Evolutionary conservation across 64 coral and sea anemone species (phyloP), one percentile per base, ranked within the genome.

Genomic region (Montipora efflorescens): DNA sequence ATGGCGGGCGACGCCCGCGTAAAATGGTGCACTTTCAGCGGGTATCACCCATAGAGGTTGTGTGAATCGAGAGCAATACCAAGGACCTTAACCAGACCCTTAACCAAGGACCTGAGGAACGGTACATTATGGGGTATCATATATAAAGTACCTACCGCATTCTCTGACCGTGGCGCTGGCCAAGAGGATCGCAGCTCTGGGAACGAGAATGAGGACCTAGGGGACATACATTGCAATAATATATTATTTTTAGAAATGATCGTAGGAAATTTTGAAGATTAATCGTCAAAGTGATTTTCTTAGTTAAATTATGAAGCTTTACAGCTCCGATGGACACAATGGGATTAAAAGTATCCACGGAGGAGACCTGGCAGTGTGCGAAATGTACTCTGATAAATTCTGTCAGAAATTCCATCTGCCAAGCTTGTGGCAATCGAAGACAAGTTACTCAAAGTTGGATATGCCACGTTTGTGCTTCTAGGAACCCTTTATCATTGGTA

Each of bases 301-400:
- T 28, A 48, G 46, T 50, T 46, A 2, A 47, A 48, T 67, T 46
- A 61, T 47, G 13, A 8, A 67, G 1, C 5, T 69, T 86, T 13
- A 51, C 48, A 15, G 44, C 46, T 9, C 64, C 19, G 51, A 86
- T 86, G 82, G 82, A 70, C 7, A 47, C 8, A 9, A 86, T 86
- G 82, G 82, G 82, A 51, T 8, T 50, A 15, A 85, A 72, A 5
- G n/a, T 70, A 47, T 86, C 82, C 0, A 71, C 47, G 18, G 46
- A 71, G 5, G 62, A 67, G 49, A 20, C 67, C n/a, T 98, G 96
- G 96, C 83, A 59, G 48, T 98, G 96, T 21, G 64, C 74, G 20
- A 20, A 88, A 71, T 98, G 96, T 47, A 98, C 96, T 10, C 69
- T 98, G 87, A 23, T 83, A 77, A 98, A 98, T 90, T 45, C 71